phyloP scores from a whole-genome alignment of 2,797 vertebrate genomes.

The Myoxocephalus aenaeus region DNA sequence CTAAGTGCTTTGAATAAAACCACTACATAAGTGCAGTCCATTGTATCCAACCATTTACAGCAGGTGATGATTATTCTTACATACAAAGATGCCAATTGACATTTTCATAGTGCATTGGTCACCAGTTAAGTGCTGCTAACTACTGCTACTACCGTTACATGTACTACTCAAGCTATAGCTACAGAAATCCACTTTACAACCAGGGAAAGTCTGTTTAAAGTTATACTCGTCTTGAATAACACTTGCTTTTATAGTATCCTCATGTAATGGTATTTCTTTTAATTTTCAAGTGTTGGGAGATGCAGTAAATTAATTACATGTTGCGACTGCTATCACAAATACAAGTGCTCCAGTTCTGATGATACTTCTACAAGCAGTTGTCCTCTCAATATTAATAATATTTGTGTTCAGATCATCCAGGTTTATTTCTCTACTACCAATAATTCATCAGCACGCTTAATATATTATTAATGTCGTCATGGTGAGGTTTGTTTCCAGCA shows the following conservation, averaged over 20 bases:
- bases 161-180: neutral
- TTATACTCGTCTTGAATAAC: neutral
- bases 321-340: neutral
- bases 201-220: neutral
- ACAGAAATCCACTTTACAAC: neutral
- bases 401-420: neutral
- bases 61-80: neutral
- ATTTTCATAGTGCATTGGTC: neutral
- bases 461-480: neutral
- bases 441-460: neutral
- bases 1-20: neutral
- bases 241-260: neutral
- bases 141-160: neutral
- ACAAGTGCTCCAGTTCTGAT: neutral
- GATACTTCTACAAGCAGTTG: neutral
- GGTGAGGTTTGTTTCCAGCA: neutral
- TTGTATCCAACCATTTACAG: neutral
- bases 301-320: neutral
- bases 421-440: neutral
- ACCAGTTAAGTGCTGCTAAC: neutral
- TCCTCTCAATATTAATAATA: neutral
- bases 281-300: neutral
- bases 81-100: too few relatives aligned
- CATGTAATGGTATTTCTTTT: neutral
- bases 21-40: neutral